Evolutionary conservation across 2,113 vertebrate genomes (phyloP).

Genomic region (Alligator sinensis): DNA sequence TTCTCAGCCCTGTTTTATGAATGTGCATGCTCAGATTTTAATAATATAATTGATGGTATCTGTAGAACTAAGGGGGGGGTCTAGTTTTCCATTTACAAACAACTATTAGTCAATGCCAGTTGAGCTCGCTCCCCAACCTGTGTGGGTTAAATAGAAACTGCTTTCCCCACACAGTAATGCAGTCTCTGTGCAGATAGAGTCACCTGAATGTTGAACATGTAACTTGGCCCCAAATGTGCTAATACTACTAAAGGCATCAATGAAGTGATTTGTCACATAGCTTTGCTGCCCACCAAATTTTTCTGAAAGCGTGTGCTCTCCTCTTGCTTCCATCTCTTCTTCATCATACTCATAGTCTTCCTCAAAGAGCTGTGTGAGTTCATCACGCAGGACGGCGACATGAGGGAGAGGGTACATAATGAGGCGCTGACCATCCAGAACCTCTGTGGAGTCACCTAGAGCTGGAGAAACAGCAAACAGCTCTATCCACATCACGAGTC

Average conservation of each 20-base stretch:
- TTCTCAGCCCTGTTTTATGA: background rate
- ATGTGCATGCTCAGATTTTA: background rate
- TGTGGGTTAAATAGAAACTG: background rate
- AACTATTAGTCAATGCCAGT: background rate
- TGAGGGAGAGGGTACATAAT: conserved; percentile 79
- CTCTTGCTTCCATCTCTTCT: conserved; percentile 86
- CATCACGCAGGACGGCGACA: conserved; percentile 82
- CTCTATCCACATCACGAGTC: background rate
- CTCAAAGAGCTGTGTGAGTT: conserved; percentile 80
- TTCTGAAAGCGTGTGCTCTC: conserved; percentile 88
- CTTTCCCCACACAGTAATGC: background rate
- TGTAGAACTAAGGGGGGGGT: background rate
- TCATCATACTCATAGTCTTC: conserved; percentile 86
- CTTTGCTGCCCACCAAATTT: conserved; percentile 84
- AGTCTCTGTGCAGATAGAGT: accelerated
- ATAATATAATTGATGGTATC: background rate
- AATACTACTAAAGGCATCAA: accelerated
- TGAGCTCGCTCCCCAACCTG: background rate
- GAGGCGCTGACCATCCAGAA: conserved; percentile 74
- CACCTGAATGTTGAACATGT: background rate
- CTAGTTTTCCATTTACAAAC: background rate
- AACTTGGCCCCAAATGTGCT: accelerated
- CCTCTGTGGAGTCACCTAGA: conserved; percentile 75
- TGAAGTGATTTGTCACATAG: accelerated
- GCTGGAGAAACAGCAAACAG: conserved; percentile 68